Percentiles rank a stretch among this genome's conserved stretches.
phyloP scores from a whole-genome alignment of 2,888 invertebrate species.

The Tinea pellionella region DNA sequence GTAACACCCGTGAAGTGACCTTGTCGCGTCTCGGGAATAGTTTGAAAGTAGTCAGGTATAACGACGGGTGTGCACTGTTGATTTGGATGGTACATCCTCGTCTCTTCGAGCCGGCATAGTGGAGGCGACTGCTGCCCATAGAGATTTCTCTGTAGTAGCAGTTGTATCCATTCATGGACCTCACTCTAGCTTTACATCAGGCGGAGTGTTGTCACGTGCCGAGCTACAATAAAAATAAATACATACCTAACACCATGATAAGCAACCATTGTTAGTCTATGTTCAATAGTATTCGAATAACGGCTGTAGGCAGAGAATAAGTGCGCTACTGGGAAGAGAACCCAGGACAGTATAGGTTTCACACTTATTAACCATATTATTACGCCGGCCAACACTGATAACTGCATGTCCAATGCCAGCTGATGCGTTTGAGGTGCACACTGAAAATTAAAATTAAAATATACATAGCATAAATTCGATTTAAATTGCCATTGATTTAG shows the following conservation, averaged over 20 bases:
- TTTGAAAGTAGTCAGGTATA: no score
- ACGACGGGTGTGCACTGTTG: no score
- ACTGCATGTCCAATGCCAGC: constrained; percentile 79
- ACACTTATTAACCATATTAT: constrained; percentile 73
- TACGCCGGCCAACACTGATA: constrained; percentile 74
- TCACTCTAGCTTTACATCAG: no score
- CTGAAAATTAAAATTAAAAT: constrained; percentile 40
- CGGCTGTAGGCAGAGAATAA: constrained; percentile 72
- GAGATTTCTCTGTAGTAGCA: no score
- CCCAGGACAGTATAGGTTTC: constrained; percentile 63
- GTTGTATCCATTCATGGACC: no score
- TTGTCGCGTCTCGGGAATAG: no score
- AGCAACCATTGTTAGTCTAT: constrained; percentile 72
- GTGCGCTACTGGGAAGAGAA: constrained; percentile 66
- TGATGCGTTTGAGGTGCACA: constrained; percentile 83
- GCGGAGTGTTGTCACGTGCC: no score
- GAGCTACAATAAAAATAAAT: background rate
- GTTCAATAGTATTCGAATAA: constrained; percentile 69
- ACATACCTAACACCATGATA: constrained; percentile 77
- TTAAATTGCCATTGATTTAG: no score
- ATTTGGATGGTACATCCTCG: no score
- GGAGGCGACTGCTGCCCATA: no score
- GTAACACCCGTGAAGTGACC: no score
- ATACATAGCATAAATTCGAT: background rate
- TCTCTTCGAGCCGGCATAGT: no score